Evolutionary conservation across 2,797 vertebrate species (phyloP), one percentile per base, ranked within the genome.

Genomic region (Acestrorhynchus altus): DNA sequence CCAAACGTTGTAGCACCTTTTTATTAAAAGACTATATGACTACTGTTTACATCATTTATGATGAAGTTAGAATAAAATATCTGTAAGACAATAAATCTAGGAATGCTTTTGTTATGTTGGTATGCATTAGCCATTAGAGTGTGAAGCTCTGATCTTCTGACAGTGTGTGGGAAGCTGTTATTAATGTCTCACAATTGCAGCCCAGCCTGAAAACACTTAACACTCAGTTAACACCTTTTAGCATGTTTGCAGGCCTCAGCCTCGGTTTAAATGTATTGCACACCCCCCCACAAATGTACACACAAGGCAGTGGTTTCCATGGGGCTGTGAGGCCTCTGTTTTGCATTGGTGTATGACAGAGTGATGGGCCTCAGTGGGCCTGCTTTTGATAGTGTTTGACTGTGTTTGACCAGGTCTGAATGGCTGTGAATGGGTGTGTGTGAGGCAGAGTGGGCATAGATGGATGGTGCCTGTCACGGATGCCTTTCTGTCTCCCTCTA

Each of bases 401-500:
- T 24, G 66, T 72, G 20, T 80, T 69, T 67, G 28, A 77, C 66
- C 16, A 59, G 40, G 57, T 77, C 73, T 76, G 70, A 81, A 49
- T 63, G 69, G 73, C 70, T 77, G 57, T 77, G 39, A 57, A 67
- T 69, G 75, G 16, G 28, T 68, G 47, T 77, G 47, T 74, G 49
- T 81, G 57, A 60, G 28, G 60, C 47, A 69, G 70, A 74, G 57
- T 28, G 24, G 61, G 47, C 22, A 64, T 52, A 85, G 82, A 83
- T 83, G 69, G 74, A 82, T 83, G 82, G 54, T 56, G 11, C 56
- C 57, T 66, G 81, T 81, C 84, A 75, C 49, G 39, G 70, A 70
- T 63, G 73, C 47, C 66, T 75, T 75, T 74, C 66, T 16, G 28
- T 28, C 61, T 72, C 57, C 47, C 57, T 75, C 49, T 59, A 74